These are phyloP conservation scores for Acanthacorydalis orientalis DNA, from an alignment of 2,888 invertebrate species.

Conservation along the genomic window DNA sequence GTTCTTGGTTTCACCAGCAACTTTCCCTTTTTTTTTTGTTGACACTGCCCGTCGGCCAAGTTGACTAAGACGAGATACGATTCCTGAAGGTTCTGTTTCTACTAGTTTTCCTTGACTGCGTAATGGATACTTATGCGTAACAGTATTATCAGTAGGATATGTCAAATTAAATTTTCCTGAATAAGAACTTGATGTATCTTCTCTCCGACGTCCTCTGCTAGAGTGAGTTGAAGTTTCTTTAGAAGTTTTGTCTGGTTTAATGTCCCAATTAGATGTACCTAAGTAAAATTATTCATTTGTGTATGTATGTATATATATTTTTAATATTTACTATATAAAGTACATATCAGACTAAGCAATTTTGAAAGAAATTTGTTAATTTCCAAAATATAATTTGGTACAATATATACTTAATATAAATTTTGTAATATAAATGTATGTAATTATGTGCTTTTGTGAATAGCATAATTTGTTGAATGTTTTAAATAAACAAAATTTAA, in stretches of 20 bases:
- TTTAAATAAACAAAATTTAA: no score
- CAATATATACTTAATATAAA: no score
- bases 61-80: slow-evolving; percentile 1
- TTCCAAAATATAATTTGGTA: no score
- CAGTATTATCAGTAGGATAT: slow-evolving; percentile 12
- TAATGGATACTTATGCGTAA: slow-evolving; percentile 24
- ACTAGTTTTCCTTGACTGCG: slow-evolving; percentile 24
- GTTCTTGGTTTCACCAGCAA: slow-evolving; percentile 19
- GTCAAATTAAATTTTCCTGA: slow-evolving; percentile 14
- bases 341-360: no score
- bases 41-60: slow-evolving; percentile 3
- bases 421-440: no score
- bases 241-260: slow-evolving; percentile 4
- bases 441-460: no score
- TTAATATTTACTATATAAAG: no score
- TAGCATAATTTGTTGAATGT: no score
- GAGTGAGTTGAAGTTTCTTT: slow-evolving; percentile 1
- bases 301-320: no score
- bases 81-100: not conserved
- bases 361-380: no score
- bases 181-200: slow-evolving; percentile 12
- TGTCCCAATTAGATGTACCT: slow-evolving; percentile 8
- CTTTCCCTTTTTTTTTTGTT: slow-evolving; percentile 3
- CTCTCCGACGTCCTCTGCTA: slow-evolving; percentile 1
- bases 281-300: no score